A percentile compares a stretch with the other conserved stretches of the same genome.
Evolutionary conservation across 2,888 invertebrate genomes (phyloP).

Genomic region (Scaptomyza caliginosa): DNA sequence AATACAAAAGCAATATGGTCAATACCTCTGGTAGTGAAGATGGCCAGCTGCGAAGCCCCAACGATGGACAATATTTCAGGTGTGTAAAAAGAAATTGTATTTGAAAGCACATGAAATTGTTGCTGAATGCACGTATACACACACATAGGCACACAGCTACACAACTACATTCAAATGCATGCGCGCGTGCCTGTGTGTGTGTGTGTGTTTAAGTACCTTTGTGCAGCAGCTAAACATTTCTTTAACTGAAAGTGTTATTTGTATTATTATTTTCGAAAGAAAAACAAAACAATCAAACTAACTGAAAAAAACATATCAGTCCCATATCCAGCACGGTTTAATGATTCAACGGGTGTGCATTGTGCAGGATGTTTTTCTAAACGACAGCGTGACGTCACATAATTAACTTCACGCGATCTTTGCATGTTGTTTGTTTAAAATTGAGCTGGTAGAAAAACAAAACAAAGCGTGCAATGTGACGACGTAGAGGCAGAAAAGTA

Average conservation of each 20-base stretch:
- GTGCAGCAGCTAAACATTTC: conserved; percentile 48
- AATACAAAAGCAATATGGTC: conserved; percentile 53
- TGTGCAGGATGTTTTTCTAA: conserved; percentile 6
- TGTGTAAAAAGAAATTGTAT: conserved; percentile 73
- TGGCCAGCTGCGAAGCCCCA: conserved; percentile 92
- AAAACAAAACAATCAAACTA: conserved; percentile 14
- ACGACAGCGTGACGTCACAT: conserved; percentile 17
- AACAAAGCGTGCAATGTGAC: conserved; percentile 2
- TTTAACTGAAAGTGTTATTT: conserved; percentile 60
- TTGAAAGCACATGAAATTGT: conserved; percentile 77
- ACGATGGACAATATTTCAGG: conserved; percentile 85
- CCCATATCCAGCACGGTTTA: conserved; percentile 31
- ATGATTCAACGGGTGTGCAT: conserved; percentile 38
- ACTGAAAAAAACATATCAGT: conserved; percentile 8
- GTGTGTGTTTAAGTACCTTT: conserved; percentile 44
- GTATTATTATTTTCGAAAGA: conserved; percentile 35
- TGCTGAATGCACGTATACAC: conserved; percentile 69
- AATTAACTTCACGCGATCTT: not conserved
- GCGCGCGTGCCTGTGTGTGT: conserved; percentile 28
- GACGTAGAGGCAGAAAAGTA: not conserved
- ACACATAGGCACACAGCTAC: conserved; percentile 23
- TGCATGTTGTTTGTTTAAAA: not conserved
- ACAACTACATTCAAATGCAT: conserved; percentile 40
- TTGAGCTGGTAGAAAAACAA: not conserved
- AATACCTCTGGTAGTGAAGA: conserved; percentile 88